Evolutionary conservation across 2,888 invertebrate species (phyloP).

Genomic region (Bruchidius siliquastri): DNA sequence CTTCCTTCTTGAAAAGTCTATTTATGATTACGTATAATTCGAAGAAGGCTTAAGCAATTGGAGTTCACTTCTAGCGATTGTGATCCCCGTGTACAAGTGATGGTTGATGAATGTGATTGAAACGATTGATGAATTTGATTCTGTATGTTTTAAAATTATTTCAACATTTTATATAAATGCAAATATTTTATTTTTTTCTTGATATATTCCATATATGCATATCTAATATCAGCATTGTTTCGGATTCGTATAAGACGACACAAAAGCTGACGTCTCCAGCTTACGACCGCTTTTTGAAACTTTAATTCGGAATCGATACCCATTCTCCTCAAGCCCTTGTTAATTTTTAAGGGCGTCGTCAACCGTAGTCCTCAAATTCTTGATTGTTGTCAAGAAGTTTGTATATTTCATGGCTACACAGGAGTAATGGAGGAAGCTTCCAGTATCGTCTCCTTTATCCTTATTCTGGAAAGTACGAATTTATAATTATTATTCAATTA

Average conservation of each 20-base stretch:
- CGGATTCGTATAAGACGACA: background rate
- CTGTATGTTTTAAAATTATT: no score
- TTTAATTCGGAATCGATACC: background rate
- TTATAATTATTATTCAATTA: background rate
- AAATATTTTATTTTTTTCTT: no score
- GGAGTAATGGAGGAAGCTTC: background rate
- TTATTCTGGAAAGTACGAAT: background rate
- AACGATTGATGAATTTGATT: no score
- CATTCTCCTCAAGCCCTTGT: background rate
- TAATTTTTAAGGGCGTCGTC: background rate
- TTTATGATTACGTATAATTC: no score
- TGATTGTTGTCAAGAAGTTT: background rate
- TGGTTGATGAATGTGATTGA: no score
- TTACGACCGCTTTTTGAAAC: background rate
- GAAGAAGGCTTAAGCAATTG: no score
- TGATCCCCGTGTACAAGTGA: no score
- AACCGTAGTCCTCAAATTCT: background rate
- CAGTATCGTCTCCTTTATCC: background rate
- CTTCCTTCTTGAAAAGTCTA: no score
- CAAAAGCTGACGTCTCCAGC: background rate
- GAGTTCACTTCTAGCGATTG: no score
- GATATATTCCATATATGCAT: no score
- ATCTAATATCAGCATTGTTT: background rate
- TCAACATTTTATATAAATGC: no score
- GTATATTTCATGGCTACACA: background rate